phyloP scores from a whole-genome alignment of 1,140 invertebrate genomes.

The Drosophila asahinai region DNA sequence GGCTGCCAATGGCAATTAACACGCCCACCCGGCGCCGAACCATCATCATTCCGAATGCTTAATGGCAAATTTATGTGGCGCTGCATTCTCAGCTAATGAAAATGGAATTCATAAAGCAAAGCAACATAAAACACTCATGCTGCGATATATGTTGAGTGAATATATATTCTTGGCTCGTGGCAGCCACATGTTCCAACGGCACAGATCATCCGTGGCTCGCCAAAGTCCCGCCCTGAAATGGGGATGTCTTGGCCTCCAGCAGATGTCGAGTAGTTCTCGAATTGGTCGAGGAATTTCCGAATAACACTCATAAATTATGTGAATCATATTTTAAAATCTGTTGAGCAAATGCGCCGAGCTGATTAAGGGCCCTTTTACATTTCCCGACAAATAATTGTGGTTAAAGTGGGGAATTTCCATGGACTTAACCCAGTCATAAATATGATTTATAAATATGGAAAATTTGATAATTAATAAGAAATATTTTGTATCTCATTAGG shows the following conservation, averaged over 20 bases:
- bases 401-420: not conserved
- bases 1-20: slow-evolving; percentile 51
- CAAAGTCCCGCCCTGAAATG: slow-evolving; percentile 20
- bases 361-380: slow-evolving; percentile 4
- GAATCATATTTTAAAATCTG: slow-evolving; percentile 40
- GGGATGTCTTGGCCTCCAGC: slow-evolving; percentile 1
- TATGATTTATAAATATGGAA: not conserved
- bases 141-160: not conserved
- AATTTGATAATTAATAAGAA: not conserved
- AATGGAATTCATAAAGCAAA: slow-evolving; percentile 60
- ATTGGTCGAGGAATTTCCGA: slow-evolving; percentile 22
- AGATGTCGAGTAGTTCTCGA: slow-evolving; percentile 17
- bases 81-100: slow-evolving; percentile 61
- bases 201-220: slow-evolving; percentile 6
- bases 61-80: slow-evolving; percentile 68
- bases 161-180: slow-evolving; percentile 41
- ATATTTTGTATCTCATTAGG: not conserved
- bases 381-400: slow-evolving; percentile 14
- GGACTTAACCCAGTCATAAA: not conserved
- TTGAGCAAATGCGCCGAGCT: slow-evolving; percentile 3
- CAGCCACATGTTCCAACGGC: slow-evolving; percentile 40
- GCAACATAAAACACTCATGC: slow-evolving; percentile 43
- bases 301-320: slow-evolving; percentile 35
- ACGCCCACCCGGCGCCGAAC: slow-evolving; percentile 28
- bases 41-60: slow-evolving; percentile 43